Base-by-base conservation (phyloP, 2,113 vertebrate genomes). In the Corythornis vintsioides region DNA sequence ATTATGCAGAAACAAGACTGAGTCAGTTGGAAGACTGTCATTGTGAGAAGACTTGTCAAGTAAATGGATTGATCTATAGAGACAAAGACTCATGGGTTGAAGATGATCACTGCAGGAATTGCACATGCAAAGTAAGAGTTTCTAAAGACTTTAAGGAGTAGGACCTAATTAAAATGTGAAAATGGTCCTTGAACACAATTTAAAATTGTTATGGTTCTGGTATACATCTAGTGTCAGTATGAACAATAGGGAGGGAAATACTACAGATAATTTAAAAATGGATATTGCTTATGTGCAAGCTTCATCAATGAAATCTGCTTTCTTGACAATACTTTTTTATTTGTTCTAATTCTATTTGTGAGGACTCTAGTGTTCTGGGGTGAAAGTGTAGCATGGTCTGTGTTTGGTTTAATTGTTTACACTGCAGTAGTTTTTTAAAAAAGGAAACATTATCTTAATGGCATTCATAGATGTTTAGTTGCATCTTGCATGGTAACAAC, bases 1-100 rank as follows among this genome's bases (percentile, higher is more conserved):
- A 99, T 97, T 99, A 99, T 90, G 99, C 99, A 29, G 99, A 99
- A 97, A 98, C 98, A 33, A 98, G 99, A 60, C 98, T 99, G 92
- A 98, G 97, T 96, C 99, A 99, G n/a, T 90, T 99, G 97, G 99
- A 99, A 96, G 98, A 98, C 88, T 99, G 99, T 96, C 98, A 99
- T 50, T 99, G 99, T 38, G 99, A 99, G 98, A 98, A 98, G 97
- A 99, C 98, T 26, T 99, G 99, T 97, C 98, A 98, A 94, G 98
- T 98, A 92, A 98, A 98, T 70, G 98, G 98, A 71, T 89, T 98
- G 83, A 97, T 99, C 50, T 98, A 99, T 94, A 97, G 98, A 90
- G 98, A 99, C 94, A 98, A 98, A 94, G 98, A 99, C 94, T 98
- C 98, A 33, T 99, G 99, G 99, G 98, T 98, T 25, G 99, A 99